phyloP scores from a whole-genome alignment of 2,888 invertebrate species.

The Philonicus albiceps region DNA sequence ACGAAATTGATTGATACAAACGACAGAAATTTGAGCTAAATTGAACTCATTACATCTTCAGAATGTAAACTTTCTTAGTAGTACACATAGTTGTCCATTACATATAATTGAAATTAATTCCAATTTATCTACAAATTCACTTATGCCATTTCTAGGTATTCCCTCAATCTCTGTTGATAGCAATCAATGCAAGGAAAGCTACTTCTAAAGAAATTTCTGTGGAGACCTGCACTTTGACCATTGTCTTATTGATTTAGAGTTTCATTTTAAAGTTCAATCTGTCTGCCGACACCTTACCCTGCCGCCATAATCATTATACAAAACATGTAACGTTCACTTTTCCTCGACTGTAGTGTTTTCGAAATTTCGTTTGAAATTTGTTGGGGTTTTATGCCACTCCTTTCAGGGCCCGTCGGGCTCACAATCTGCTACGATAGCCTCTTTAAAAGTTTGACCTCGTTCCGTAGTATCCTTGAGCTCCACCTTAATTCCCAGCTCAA shows the following conservation, averaged over 20 bases:
- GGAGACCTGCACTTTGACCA: not conserved
- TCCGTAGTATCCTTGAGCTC: not conserved
- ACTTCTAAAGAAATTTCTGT: not conserved
- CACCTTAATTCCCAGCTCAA: not conserved
- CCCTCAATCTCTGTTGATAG: not conserved
- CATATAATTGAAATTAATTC: not conserved
- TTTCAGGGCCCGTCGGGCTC: not conserved
- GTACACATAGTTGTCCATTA: no score
- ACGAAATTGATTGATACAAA: no score
- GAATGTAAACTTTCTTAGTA: not conserved
- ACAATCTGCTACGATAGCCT: not conserved
- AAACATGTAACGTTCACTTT: not conserved
- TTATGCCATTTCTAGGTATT: no score
- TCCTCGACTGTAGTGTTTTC: not conserved
- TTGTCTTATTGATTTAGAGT: not conserved
- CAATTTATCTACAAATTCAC: no score
- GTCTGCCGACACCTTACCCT: not conserved
- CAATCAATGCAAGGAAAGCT: not conserved
- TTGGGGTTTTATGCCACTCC: not conserved
- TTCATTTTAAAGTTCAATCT: not conserved
- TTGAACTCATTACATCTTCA: not conserved
- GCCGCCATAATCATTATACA: not conserved
- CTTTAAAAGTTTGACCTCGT: constrained; percentile 4
- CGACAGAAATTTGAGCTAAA: no score
- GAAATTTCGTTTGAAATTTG: not conserved